Evolutionary conservation across 2,113 vertebrate species (phyloP).

Genomic region (Chloebia gouldiae): DNA sequence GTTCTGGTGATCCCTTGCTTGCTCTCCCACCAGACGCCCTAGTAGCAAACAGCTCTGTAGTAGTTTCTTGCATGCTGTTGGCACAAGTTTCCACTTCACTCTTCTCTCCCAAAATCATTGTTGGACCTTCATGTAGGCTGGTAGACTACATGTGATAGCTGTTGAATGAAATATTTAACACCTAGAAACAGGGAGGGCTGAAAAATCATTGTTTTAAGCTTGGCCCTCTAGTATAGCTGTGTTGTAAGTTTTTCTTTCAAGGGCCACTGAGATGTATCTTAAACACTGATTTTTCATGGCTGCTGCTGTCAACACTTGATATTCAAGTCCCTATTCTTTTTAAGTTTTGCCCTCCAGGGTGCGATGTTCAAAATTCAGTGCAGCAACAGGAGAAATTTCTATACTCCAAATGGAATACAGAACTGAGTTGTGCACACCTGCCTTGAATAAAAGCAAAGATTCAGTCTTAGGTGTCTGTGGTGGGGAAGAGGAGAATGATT

Average conservation of each 20-base stretch:
- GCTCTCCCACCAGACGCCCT: accelerated
- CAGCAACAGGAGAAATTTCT: neutral
- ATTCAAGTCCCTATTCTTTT: neutral
- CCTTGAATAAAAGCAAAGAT: neutral
- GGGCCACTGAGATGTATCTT: neutral
- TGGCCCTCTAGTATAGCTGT: neutral
- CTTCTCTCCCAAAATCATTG: neutral
- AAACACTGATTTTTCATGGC: neutral
- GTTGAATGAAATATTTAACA: neutral
- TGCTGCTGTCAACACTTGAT: neutral
- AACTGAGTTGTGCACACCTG: neutral
- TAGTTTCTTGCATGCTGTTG: neutral
- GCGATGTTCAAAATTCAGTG: neutral
- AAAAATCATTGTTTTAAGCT: neutral
- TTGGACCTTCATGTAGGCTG: neutral
- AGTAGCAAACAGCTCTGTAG: neutral
- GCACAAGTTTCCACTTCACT: neutral
- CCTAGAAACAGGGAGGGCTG: neutral
- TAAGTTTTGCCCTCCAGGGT: neutral
- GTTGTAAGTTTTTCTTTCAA: neutral
- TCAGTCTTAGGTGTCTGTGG: neutral
- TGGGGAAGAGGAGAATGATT: neutral
- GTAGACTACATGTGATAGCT: accelerated
- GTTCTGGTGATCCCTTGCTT: neutral
- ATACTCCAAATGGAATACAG: neutral